Conservation (phyloP, 1,140 invertebrate species). For the Sminthurinus signatus region DNA sequence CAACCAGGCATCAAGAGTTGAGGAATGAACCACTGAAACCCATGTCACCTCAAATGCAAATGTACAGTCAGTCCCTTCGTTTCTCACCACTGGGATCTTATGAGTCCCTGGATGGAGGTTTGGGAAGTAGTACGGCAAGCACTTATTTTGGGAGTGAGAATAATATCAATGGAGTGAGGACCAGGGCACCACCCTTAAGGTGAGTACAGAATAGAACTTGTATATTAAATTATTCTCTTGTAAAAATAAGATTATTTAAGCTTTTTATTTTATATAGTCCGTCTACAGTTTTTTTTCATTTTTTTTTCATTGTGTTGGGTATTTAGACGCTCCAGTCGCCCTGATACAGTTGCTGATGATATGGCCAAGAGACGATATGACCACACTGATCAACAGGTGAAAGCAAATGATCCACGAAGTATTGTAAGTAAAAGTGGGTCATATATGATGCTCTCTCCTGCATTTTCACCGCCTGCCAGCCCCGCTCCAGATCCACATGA, state of each 20-base stretch:
- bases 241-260: no score
- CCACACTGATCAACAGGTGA: constrained; percentile 50
- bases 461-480: constrained; percentile 46
- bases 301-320: no score
- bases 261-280: no score
- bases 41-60: not conserved
- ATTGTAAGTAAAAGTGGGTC: constrained; percentile 57
- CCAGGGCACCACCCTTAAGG: no score
- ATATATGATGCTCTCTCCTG: constrained; percentile 66
- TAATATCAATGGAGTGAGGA: not conserved
- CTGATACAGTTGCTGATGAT: constrained; percentile 65
- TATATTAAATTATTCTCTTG: no score
- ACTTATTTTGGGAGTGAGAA: constrained; percentile 7
- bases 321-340: constrained; percentile 47
- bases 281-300: no score
- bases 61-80: no score
- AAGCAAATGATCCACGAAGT: constrained; percentile 42
- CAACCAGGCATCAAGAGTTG: constrained; percentile 48
- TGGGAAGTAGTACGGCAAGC: constrained; percentile 20
- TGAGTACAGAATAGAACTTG: no score
- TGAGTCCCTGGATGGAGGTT: constrained; percentile 31
- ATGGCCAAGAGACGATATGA: constrained; percentile 66
- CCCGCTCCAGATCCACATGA: constrained; percentile 21
- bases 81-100: constrained; percentile 41
- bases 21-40: constrained; percentile 27